Percentiles rank a stretch among this genome's conserved stretches.
Conservation (phyloP, 2,113 vertebrate genomes). For the Dromaius novaehollandiae region DNA sequence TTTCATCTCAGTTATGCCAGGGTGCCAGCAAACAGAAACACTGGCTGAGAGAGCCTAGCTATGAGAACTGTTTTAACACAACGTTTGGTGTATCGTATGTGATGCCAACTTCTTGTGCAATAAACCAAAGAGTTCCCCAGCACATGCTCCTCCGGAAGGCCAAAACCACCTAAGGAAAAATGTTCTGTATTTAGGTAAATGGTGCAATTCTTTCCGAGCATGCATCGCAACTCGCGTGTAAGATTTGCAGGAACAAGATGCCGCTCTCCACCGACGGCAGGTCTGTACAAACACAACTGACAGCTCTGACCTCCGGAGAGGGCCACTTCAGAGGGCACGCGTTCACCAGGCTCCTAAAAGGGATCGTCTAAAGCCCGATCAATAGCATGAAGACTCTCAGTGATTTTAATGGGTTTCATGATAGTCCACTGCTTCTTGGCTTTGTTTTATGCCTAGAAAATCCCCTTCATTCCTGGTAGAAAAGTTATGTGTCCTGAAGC, state of each 20-base stretch:
- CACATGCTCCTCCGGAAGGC: neutral
- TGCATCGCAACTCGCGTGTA: neutral
- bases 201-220: neutral
- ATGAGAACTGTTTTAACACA: neutral
- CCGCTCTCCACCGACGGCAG: neutral
- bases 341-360: neutral
- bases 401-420: neutral
- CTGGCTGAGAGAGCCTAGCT: neutral
- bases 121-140: constrained; percentile 2
- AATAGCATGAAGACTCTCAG: neutral
- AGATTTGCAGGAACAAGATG: fast-evolving
- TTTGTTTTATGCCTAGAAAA: neutral
- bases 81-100: neutral
- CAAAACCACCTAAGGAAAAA: constrained; percentile 34
- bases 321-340: neutral
- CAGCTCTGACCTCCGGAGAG: neutral
- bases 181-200: neutral
- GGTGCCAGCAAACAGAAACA: neutral
- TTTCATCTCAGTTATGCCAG: neutral
- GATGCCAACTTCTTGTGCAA: neutral
- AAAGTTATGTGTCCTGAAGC: neutral
- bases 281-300: neutral
- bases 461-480: neutral
- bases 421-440: neutral
- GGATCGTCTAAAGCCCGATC: neutral